Base-by-base conservation (phyloP, 2,113 vertebrate genomes). In the Lonchura striata region DNA sequence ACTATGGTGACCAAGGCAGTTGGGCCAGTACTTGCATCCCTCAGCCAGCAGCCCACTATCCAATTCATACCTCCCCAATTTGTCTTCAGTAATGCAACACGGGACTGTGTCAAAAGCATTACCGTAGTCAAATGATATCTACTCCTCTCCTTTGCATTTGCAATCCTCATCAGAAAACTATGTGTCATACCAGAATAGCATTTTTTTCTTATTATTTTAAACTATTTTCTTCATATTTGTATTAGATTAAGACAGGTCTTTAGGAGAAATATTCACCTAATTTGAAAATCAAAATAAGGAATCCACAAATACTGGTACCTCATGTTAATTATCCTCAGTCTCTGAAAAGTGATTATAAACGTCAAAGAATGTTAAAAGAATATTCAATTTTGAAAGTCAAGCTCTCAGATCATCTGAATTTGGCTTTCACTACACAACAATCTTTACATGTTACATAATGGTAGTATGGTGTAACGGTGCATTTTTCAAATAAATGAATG, bases 261-360 rank as follows among this genome's bases (percentile, higher is more conserved):
- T 14, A 49, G 35, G 28, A 41, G 84, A 83, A 76, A 57, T 10
- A 57, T 72, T 49, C 5, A 63, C 4, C 52, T 52, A 44, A 49
- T 81, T 44, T 78, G 44, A 88, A 85, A 74, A 85, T 25, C 54
- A 88, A 85, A 82, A 52, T 59, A 91, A 86, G 24, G 10, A 76
- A 87, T 20, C 44, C n/a, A 56, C 11, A 90, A 27, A 54, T 72
- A 69, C 15, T 14, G 22, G 35, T 42, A 69, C 9, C 7, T 90
- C 2, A 0, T 25, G 60, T 52, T 22, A 72, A 27, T n/a, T 66
- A 76, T 14, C 24, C 42, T 86, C 31, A 72, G 6, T 28, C 20
- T 87, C 50, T 64, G 46, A 44, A 81, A 93, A 33, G 17, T 19
- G 7, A 59, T 64, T 81, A 74, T 24, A 64, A 64, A 88, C 15